phyloP scores from a whole-genome alignment of 2,113 vertebrate genomes.

The Herpetotheres cachinnans region DNA sequence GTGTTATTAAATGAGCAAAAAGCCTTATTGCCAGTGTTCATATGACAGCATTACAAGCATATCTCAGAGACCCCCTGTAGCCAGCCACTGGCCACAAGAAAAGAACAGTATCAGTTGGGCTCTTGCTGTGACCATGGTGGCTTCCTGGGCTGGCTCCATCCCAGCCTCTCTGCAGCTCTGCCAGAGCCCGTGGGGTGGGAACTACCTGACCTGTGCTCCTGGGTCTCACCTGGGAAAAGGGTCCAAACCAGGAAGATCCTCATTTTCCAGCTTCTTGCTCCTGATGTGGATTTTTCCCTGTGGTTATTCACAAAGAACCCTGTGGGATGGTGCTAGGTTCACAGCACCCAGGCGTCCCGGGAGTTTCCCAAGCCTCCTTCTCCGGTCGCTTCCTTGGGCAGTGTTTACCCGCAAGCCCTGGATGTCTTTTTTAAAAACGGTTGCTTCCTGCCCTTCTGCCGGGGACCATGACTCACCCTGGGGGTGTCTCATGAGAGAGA shows the following conservation, averaged over 20 bases:
- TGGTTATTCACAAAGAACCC: background rate
- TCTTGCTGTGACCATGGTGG: rapidly evolving
- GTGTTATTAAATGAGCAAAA: background rate
- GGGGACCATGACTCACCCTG: background rate
- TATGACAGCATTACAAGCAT: background rate
- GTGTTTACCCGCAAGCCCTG: background rate
- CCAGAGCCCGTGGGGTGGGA: background rate
- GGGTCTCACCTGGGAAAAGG: background rate
- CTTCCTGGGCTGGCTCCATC: rapidly evolving
- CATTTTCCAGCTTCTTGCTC: background rate
- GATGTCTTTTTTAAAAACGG: background rate
- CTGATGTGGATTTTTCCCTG: rapidly evolving
- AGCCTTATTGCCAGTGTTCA: background rate
- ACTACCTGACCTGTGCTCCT: background rate
- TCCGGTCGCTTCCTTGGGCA: background rate
- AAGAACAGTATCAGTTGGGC: background rate
- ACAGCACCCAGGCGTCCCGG: rapidly evolving
- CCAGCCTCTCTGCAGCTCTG: background rate
- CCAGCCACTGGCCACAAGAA: background rate
- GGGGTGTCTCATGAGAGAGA: background rate
- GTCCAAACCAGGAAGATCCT: constrained; percentile 6
- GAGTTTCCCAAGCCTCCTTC: background rate
- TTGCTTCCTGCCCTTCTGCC: background rate
- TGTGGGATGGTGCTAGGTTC: background rate
- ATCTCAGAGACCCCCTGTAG: background rate